Evolutionary conservation across 2,888 invertebrate species (phyloP).

Genomic region (Acleris literana): DNA sequence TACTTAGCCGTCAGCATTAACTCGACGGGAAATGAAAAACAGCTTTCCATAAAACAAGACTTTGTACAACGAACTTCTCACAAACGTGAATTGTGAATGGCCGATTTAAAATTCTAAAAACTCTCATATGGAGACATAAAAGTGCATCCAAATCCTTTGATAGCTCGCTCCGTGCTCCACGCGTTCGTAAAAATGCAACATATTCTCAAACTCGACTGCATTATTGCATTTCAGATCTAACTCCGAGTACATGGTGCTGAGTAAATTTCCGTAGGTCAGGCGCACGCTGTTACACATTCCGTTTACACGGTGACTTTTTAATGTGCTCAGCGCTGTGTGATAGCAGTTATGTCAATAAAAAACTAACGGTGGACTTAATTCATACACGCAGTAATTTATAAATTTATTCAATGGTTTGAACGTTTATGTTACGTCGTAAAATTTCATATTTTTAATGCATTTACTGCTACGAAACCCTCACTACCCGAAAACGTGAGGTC

Average conservation of each 20-base stretch:
- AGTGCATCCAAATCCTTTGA: slow-evolving; percentile 32
- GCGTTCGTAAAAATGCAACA: slow-evolving; percentile 27
- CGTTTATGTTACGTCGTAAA: too few species aligned
- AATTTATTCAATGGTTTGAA: too few species aligned
- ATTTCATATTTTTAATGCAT: too few species aligned
- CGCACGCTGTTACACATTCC: neutral
- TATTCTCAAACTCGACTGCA: slow-evolving; percentile 11
- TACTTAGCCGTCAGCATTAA: too few species aligned
- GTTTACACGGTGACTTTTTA: neutral
- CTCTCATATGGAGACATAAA: slow-evolving; percentile 24
- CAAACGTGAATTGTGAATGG: slow-evolving; percentile 24
- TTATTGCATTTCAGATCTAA: slow-evolving; percentile 26
- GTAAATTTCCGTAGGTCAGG: slow-evolving; percentile 2
- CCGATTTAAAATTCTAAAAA: slow-evolving; percentile 31
- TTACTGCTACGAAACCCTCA: too few species aligned
- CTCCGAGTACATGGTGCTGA: neutral
- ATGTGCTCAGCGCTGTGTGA: neutral
- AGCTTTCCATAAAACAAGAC: neutral
- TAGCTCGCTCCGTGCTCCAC: slow-evolving; percentile 5
- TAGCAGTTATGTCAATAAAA: neutral
- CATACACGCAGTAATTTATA: too few species aligned
- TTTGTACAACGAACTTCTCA: slow-evolving; percentile 12
- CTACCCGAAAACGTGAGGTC: too few species aligned
- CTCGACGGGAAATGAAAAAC: too few species aligned
- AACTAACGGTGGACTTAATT: too few species aligned